Percentiles rank a stretch among this genome's conserved stretches.
Conservation (phyloP, 2,113 vertebrate genomes). For the Bothrops jararaca region DNA sequence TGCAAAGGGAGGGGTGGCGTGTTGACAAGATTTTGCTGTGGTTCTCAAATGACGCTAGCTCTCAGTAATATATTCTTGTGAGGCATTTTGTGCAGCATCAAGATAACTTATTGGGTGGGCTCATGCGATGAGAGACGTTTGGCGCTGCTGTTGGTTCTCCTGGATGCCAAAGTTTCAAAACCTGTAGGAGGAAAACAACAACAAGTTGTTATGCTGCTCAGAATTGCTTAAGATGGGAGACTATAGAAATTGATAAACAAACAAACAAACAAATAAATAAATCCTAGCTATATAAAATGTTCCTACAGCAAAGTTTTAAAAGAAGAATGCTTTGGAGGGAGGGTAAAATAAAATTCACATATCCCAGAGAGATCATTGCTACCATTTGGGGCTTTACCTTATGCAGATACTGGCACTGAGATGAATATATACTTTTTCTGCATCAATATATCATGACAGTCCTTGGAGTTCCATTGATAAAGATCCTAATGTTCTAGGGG, state of each 20-base stretch:
- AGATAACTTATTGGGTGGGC: slow-evolving; percentile 2
- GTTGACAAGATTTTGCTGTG: slow-evolving; percentile 14
- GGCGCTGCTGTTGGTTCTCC: neutral
- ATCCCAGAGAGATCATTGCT: neutral
- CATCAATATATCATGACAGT: neutral
- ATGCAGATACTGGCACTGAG: neutral
- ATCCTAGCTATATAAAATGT: neutral
- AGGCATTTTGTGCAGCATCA: neutral
- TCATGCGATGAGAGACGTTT: neutral
- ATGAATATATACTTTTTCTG: neutral
- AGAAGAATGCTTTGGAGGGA: neutral
- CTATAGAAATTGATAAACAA: neutral
- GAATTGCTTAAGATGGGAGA: neutral
- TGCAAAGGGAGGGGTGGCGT: neutral
- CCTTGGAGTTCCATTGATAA: no score
- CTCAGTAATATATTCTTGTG: neutral
- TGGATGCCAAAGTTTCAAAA: neutral
- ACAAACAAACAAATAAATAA: no score
- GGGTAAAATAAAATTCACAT: neutral
- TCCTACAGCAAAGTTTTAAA: neutral
- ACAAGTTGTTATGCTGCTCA: neutral
- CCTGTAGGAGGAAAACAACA: neutral
- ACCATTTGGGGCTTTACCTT: neutral
- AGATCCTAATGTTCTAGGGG: neutral
- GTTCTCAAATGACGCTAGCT: slow-evolving; percentile 3